Evolutionary conservation across 2,113 vertebrate genomes (phyloP), one percentile per base, ranked within the genome.

Genomic region (Sturnira hondurensis): DNA sequence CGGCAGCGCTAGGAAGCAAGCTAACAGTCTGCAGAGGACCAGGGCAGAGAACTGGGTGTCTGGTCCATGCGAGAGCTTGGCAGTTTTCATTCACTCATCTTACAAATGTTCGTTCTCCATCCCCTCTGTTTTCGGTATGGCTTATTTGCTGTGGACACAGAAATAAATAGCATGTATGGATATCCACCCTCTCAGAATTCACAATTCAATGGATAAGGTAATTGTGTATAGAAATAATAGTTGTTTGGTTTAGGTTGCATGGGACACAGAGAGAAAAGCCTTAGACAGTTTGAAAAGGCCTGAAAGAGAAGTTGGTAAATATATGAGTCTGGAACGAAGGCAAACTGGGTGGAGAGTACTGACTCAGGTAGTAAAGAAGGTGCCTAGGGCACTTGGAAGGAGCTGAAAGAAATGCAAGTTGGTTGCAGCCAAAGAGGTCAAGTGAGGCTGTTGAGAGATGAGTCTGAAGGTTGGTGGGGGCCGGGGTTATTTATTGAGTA

Each of bases 11-110:
- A 2, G 65, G 12, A 58, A 56, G 74, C 26, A 17, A 8, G 45
- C 31, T 7, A 7, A 6, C 8, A 0, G 43, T 22, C 10, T 1
- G 1, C 0, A 2, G 15, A 28, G 31, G 31, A 26, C 54, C 58
- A 5, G 10, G 1, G 20, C 26, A 5, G 65, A 82, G 33, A 36
- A 17, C 73, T 13, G 19, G 26, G 19, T 20, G 14, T 22, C 36
- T 7, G 58, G 31, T 28, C 15, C 24, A 0, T 2, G 3, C 8
- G 43, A 80, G 36, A 38, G 13, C 33, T 45, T 19, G 80, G 17
- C 8, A 9, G 3, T 45, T 70, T 58, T 50, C 10, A 26, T 54
- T 68, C 43, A 3, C 78, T 84, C 50, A 56, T 70, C 63, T 68
- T 52, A 74, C 20, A 74, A 9, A 24, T 67, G 38, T 7, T 94